phyloP scores from a whole-genome alignment of 2,113 vertebrate genomes.

The Tachuris rubrigastra region DNA sequence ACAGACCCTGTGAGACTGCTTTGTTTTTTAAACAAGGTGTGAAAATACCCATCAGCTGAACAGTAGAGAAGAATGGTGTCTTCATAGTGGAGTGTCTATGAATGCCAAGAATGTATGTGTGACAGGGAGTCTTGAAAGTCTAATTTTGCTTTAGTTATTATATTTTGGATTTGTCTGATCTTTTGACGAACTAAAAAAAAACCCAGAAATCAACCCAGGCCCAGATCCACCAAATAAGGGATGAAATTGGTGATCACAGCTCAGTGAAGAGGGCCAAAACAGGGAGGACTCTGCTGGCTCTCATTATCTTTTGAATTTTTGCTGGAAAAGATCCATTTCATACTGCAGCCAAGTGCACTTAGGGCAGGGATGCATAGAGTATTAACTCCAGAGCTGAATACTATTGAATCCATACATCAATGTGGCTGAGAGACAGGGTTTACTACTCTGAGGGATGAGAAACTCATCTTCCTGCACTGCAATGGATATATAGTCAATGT shows the following conservation, averaged over 20 bases:
- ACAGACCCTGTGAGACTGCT: not conserved
- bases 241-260: not conserved
- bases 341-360: not conserved
- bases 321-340: not conserved
- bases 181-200: not conserved
- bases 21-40: not conserved
- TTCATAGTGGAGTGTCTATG: not conserved
- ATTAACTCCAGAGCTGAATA: not conserved
- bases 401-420: not conserved
- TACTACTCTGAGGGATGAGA: not conserved
- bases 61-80: not conserved
- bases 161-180: not conserved
- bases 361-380: not conserved
- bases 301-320: not conserved
- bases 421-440: not conserved
- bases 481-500: not conserved
- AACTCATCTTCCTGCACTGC: not conserved
- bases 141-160: not conserved
- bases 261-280: not conserved
- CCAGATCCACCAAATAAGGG: not conserved
- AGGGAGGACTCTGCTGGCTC: not conserved
- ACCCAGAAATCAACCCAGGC: not conserved
- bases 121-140: not conserved
- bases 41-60: not conserved
- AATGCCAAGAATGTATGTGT: not conserved